phyloP scores from a whole-genome alignment of 2,888 invertebrate genomes.

The Aethes cnicana region DNA sequence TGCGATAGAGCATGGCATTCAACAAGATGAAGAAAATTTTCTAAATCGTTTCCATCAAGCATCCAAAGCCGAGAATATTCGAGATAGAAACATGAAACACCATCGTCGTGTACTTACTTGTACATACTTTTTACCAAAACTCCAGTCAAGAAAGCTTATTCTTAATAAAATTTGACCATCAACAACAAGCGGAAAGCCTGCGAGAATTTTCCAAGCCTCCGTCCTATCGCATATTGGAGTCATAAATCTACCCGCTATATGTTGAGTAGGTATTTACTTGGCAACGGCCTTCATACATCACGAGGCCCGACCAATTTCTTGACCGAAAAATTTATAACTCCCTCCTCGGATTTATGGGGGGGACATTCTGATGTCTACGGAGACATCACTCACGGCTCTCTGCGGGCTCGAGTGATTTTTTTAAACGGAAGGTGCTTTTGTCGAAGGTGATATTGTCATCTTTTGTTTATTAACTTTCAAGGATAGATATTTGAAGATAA shows the following conservation, averaged over 20 bases:
- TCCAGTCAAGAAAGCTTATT: too few relatives aligned
- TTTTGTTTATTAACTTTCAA: too few relatives aligned
- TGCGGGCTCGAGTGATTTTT: conserved; percentile 25
- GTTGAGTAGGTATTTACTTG: conserved; percentile 63
- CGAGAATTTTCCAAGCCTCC: neutral
- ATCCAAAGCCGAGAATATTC: too few relatives aligned
- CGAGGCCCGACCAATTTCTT: conserved; percentile 70
- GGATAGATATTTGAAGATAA: too few relatives aligned
- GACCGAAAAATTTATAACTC: conserved; percentile 80
- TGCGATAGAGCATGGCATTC: too few relatives aligned
- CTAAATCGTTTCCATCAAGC: too few relatives aligned
- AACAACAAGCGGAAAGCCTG: neutral
- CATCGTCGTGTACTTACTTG: too few relatives aligned
- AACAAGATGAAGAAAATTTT: too few relatives aligned
- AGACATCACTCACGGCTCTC: conserved; percentile 19
- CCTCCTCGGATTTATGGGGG: conserved; percentile 55
- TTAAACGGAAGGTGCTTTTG: conserved; percentile 22
- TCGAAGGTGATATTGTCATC: too few relatives aligned
- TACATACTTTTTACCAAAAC: too few relatives aligned
- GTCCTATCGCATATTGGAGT: conserved; percentile 15
- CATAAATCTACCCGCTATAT: conserved; percentile 41
- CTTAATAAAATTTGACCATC: too few relatives aligned
- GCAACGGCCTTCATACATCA: conserved; percentile 65
- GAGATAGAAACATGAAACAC: too few relatives aligned
- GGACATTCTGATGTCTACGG: conserved; percentile 46